Base-by-base conservation (phyloP, 2,888 invertebrate genomes). In the Caenorhabditis sp. region DNA sequence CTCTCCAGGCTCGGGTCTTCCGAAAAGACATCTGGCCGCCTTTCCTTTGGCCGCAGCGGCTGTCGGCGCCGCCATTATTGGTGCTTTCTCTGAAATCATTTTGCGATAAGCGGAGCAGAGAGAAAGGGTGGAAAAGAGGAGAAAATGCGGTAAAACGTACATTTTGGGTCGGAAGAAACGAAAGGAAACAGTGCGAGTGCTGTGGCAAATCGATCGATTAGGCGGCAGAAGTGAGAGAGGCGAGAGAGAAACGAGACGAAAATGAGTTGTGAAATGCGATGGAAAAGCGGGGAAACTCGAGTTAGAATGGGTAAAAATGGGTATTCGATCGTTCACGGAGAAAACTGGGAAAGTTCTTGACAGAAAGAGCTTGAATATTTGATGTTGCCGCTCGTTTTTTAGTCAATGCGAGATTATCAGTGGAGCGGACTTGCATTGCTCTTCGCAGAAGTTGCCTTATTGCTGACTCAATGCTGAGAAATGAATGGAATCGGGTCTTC, bases 11-110 rank as follows among this genome's bases (percentile, higher is more conserved):
- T 76, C 63, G 11, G 75, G 75, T 30, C 46, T 48, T 22, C 75
- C 75, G 52, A 76, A 76, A 35, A 76, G 58, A 46, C 75, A 70
- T 41, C 75, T 35, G 8, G 63, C 52, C 55, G 74, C 58, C 41
- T 50, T 62, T 41, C 50, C 15, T 43, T 55, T 73, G 35, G 43
- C 26, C 43, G 46, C 50, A 24, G 30, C 39, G 56, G 37, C 39
- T 27, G 24, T 63, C 24, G 62, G 39, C 56, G 59, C 50, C 43
- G 32, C 35, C 63, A 62, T 63, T 37, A 32, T 37, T 41, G 26
- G 35, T 37, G 27, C 35, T 20, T 30, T 43, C 22, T 32, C 55
- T 48, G 48, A 48, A 71, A 55, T 48, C n/a, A n/a, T 11, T 20
- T 13, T 53, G 27, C 37, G 59, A 61, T 70, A 70, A 70, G 59